Evolutionary conservation across 2,888 invertebrate species (phyloP), one percentile per base, ranked within the genome.

Genomic region (Achlya flavicornis): DNA sequence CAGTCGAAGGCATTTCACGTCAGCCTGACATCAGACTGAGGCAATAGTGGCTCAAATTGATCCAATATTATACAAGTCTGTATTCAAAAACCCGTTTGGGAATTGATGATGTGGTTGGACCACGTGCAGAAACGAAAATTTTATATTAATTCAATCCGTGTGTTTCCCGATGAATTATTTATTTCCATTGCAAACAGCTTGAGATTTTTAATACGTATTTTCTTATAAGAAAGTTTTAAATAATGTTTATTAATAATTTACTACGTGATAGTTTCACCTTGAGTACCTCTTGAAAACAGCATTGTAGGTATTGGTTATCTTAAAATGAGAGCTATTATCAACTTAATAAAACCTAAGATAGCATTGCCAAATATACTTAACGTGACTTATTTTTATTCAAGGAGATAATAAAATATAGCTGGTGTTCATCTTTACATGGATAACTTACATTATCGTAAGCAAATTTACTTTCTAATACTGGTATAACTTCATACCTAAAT

Each of bases 41-140:
- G 16, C 53, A 53, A 53, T 53, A 48, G 7, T 16, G 8, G n/a
- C 48, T 16, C 10, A 48, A 48, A 1, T 48, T 48, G 16, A 48
- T 48, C 48, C 48, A 16, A 46, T 46, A 46, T n/a, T 46, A 46
- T 6, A 48, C 16, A 4, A 48, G n/a, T 16, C 16, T 5, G 7
- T 48, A 16, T 53, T 53, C 53, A 53, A 19, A 53, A 53, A 53
- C 53, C 7, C 53, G 53, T 53, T 53, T 19, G 11, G 10, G 53
- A 19, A 53, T 53, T 53, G 53, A 14, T 53, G 53, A 53, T 53
- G 48, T 48, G 48, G 16, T 48, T 16, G n/a, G 53, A 53, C 53
- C 53, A 53, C 53, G 53, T 53, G 53, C 7, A 53, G 16, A 16
- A 53, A 10, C 19, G 14, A 53, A 53, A 53, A 53, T 3, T 19